Conservation (phyloP, 2,797 vertebrate genomes). For the Eulemur rubriventer region DNA sequence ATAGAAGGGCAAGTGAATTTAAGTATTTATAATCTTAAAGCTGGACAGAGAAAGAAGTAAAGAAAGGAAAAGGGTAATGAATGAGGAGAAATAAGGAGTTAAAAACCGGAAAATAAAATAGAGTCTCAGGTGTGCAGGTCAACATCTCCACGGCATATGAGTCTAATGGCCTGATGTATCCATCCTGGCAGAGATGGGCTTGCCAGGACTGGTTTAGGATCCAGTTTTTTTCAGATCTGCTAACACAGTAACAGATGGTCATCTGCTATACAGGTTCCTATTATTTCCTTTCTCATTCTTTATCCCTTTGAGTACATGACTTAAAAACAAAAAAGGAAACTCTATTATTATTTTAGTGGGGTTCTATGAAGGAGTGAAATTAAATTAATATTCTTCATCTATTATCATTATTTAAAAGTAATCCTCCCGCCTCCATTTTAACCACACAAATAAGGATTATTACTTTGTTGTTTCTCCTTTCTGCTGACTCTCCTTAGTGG, state of each 20-base stretch:
- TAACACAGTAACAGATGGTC: constrained; percentile 10
- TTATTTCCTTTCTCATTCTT: constrained; percentile 15
- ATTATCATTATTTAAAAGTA: not conserved
- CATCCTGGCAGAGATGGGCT: not conserved
- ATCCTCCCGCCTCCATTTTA: not conserved
- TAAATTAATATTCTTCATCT: not conserved
- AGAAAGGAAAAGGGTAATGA: not conserved
- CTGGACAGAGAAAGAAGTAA: not conserved
- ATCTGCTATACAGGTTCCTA: not conserved
- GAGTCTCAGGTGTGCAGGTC: not conserved
- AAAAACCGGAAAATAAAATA: not conserved
- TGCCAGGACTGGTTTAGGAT: not conserved
- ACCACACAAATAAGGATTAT: not conserved
- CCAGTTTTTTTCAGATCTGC: not conserved
- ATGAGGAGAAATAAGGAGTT: not conserved
- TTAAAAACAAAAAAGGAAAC: not conserved
- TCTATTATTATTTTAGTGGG: not conserved
- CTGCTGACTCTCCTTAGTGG: not conserved
- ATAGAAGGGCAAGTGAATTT: not conserved
- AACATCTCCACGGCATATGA: not conserved
- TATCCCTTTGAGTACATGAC: not conserved
- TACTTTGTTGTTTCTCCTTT: not conserved
- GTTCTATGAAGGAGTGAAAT: not conserved
- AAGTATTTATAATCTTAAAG: not conserved
- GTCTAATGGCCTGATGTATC: not conserved